Conservation (phyloP, 2,797 vertebrate species). For the Echiichthys vipera region DNA sequence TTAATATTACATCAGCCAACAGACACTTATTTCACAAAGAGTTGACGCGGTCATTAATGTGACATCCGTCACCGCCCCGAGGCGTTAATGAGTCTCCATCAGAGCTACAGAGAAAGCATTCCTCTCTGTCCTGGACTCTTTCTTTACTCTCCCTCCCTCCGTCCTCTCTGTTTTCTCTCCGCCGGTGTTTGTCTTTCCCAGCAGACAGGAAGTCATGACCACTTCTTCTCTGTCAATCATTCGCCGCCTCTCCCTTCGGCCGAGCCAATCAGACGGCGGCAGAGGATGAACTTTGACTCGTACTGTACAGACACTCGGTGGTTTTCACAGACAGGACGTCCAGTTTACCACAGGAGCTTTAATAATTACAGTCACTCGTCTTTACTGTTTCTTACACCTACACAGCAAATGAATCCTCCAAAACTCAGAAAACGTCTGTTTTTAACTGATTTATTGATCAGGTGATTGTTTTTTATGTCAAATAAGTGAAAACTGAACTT, state of each 20-base stretch:
- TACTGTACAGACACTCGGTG: background rate
- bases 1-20: background rate
- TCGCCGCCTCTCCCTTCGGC: slow-evolving; percentile 25
- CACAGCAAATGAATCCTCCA: background rate
- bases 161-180: background rate
- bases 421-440: background rate
- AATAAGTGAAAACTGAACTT: too few species aligned
- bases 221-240: slow-evolving; percentile 46
- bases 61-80: background rate
- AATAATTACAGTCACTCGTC: background rate
- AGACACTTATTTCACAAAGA: slow-evolving; percentile 3
- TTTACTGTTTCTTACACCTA: background rate
- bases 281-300: background rate
- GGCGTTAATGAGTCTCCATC: slow-evolving; percentile 58
- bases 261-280: slow-evolving; percentile 14
- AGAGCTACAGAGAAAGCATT: slow-evolving; percentile 53
- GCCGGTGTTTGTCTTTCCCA: slow-evolving; percentile 76
- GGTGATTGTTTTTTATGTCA: background rate
- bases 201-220: slow-evolving; percentile 58
- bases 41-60: background rate
- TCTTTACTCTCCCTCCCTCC: slow-evolving; percentile 21
- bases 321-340: background rate
- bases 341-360: background rate
- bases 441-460: background rate
- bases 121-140: background rate